phyloP scores from a whole-genome alignment of 1,140 invertebrate genomes.

The Microplitis demolitor region DNA sequence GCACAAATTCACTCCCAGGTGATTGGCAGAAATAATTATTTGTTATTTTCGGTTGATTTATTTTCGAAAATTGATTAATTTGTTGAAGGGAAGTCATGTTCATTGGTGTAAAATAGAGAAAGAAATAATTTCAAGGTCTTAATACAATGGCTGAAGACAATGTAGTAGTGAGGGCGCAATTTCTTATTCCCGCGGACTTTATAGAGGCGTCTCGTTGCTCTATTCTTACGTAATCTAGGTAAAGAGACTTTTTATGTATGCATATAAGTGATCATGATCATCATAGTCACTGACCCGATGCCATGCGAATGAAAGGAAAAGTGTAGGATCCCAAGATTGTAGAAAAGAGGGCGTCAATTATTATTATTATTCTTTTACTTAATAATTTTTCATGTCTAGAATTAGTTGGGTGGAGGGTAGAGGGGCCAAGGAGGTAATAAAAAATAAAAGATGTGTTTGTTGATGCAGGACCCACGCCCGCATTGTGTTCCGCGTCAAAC shows the following conservation, averaged over 20 bases:
- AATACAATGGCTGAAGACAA: constrained; percentile 10
- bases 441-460: constrained; percentile 16
- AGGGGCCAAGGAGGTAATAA: constrained; percentile 1
- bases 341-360: neutral
- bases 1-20: neutral
- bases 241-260: too few relatives aligned
- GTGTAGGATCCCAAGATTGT: constrained; percentile 13
- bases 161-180: constrained; percentile 40
- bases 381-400: too few relatives aligned
- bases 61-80: too few relatives aligned
- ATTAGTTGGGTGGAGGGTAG: neutral
- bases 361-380: too few relatives aligned
- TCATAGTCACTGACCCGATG: constrained; percentile 6
- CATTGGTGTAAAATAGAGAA: too few relatives aligned
- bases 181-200: constrained; percentile 24
- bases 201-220: constrained; percentile 15
- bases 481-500: constrained; percentile 22
- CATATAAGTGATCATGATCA: too few relatives aligned
- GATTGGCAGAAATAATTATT: too few relatives aligned
- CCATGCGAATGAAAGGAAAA: constrained; percentile 37
- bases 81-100: too few relatives aligned
- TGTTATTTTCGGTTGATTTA: too few relatives aligned
- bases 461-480: constrained; percentile 29
- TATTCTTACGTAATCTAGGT: constrained; percentile 22
- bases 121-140: constrained; percentile 44